These are phyloP conservation scores for Pectinophora gossypiella DNA, from an alignment of 1,140 invertebrate genomes.

Conservation along the genomic window DNA sequence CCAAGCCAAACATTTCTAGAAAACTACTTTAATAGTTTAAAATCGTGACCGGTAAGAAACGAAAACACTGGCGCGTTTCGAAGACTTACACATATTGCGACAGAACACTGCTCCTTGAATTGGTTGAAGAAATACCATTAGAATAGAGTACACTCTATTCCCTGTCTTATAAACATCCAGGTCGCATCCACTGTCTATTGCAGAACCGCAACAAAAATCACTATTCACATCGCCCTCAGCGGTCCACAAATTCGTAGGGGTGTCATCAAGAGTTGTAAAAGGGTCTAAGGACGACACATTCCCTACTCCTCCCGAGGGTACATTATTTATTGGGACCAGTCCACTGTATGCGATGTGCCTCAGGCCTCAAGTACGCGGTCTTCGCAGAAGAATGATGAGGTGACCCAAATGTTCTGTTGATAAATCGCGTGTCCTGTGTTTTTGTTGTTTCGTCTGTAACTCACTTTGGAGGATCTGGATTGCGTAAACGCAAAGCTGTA, in stretches of 20 bases:
- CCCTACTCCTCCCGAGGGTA: conserved; percentile 24
- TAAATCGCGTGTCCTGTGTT: conserved; percentile 3
- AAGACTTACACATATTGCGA: no score
- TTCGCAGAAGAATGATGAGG: conserved; percentile 21
- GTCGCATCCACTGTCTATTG: no score
- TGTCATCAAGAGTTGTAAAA: conserved; percentile 24
- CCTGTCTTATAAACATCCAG: no score
- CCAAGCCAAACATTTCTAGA: no score
- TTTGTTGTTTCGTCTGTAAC: not conserved
- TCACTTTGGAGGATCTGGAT: no score
- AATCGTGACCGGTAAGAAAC: no score
- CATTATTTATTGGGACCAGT: conserved; percentile 38
- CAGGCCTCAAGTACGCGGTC: not conserved
- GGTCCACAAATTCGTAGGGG: not conserved
- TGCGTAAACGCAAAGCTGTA: no score
- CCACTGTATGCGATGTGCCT: not conserved
- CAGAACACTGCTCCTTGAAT: no score
- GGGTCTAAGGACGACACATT: conserved; percentile 16
- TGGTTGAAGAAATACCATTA: no score
- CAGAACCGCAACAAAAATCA: not conserved
- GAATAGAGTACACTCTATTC: no score
- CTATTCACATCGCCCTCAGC: not conserved
- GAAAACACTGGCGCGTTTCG: no score
- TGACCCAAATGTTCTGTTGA: conserved; percentile 24
- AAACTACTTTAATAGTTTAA: no score